A percentile compares a stretch with the other conserved stretches of the same genome.
Evolutionary conservation across 35 echinoderm and acorn worm genomes (phyloP).

Genomic region (Ptychodera flava): DNA sequence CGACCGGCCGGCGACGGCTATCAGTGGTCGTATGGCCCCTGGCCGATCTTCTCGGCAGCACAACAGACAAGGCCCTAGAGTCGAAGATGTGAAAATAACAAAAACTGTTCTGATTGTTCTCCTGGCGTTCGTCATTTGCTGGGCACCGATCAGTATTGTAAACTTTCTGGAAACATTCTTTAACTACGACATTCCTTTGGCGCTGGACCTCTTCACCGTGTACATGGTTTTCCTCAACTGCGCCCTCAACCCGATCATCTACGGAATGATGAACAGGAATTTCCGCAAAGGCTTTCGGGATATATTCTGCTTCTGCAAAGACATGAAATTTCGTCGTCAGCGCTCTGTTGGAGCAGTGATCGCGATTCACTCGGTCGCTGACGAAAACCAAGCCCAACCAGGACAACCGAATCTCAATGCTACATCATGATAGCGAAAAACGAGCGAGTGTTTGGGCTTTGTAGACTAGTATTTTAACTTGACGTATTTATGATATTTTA

Average conservation of each 20-base stretch:
- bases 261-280: conserved; percentile 82
- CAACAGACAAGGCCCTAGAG: not conserved
- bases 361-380: not conserved
- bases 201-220: conserved; percentile 62
- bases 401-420: too few relatives aligned
- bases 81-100: not conserved
- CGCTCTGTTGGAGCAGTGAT: not conserved
- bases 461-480: too few relatives aligned
- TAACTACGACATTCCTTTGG: conserved; percentile 15
- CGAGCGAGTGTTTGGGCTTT: too few relatives aligned
- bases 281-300: conserved; percentile 44
- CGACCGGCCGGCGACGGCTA: not conserved
- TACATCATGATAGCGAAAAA: too few relatives aligned
- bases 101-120: conserved; percentile 31
- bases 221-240: conserved; percentile 90
- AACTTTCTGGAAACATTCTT: conserved; percentile 71
- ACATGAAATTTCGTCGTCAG: not conserved
- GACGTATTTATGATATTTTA: too few relatives aligned
- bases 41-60: not conserved
- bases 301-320: not conserved
- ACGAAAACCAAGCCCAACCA: not conserved
- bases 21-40: not conserved
- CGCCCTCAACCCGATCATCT: conserved; percentile 72
- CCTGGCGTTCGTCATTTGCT: conserved; percentile 72
- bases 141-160: conserved; percentile 76